Evolutionary conservation across 2,888 invertebrate species (phyloP).

Genomic region (Campaea margaritaria): DNA sequence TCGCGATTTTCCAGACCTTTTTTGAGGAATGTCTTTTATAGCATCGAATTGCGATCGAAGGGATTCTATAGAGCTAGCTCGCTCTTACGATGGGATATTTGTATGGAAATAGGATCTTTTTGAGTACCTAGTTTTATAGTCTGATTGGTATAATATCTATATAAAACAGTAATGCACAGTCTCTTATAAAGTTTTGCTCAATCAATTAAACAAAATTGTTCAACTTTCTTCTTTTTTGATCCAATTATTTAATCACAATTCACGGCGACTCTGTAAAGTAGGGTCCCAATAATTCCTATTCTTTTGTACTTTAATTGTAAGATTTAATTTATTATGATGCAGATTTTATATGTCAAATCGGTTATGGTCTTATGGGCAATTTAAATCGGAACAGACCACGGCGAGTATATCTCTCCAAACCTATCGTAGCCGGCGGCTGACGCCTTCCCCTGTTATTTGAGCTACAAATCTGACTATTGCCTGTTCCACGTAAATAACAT

Average conservation of each 20-base stretch:
- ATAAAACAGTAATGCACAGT: background rate
- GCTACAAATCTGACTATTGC: slow-evolving; percentile 39
- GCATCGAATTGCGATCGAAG: slow-evolving; percentile 9
- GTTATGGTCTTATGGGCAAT: background rate
- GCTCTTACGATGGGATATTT: background rate
- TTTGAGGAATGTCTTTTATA: slow-evolving; percentile 26
- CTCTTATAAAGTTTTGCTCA: too few species aligned
- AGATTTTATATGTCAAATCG: too few species aligned
- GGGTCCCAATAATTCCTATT: too few species aligned
- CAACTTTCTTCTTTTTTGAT: too few species aligned
- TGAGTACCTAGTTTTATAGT: background rate
- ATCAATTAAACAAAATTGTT: too few species aligned
- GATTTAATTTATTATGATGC: too few species aligned
- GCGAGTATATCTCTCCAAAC: slow-evolving; percentile 9
- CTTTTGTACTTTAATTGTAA: too few species aligned
- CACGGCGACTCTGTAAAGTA: too few species aligned
- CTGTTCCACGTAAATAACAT: slow-evolving; percentile 42
- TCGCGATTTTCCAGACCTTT: slow-evolving; percentile 28
- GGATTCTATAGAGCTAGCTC: background rate
- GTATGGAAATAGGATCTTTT: background rate
- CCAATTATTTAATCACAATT: too few species aligned
- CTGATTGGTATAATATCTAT: background rate
- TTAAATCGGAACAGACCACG: background rate
- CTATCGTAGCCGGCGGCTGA: slow-evolving; percentile 34
- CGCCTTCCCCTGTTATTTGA: slow-evolving; percentile 45